Percentiles rank a stretch among this genome's conserved stretches.
Evolutionary conservation across 2,113 vertebrate species (phyloP).

Genomic region (Enhydra lutris): DNA sequence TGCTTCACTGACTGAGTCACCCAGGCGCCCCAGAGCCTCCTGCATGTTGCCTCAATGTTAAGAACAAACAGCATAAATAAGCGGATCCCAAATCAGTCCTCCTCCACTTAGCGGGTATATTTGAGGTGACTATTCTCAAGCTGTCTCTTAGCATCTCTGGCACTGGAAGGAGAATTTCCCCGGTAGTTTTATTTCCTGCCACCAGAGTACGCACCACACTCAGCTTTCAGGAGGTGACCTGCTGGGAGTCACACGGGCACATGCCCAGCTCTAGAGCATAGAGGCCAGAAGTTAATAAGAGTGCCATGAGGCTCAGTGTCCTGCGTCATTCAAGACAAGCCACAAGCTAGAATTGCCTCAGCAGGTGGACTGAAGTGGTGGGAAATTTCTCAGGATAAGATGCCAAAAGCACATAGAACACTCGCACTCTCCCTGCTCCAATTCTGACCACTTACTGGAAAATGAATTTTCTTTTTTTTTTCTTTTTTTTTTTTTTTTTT

Average conservation of each 20-base stretch:
- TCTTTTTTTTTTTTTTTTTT: too few species aligned
- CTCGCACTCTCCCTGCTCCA: neutral
- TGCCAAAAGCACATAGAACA: neutral
- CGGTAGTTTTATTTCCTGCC: neutral
- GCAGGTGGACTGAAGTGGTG: neutral
- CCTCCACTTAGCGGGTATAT: neutral
- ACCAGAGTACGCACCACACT: neutral
- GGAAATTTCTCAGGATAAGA: neutral
- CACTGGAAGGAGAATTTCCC: neutral
- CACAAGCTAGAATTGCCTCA: neutral
- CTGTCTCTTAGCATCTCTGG: neutral
- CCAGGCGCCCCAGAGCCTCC: too few species aligned
- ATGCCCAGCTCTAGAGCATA: neutral
- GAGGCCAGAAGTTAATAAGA: neutral
- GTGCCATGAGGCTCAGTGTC: neutral
- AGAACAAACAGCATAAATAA: neutral
- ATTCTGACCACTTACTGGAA: neutral
- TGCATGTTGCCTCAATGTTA: neutral
- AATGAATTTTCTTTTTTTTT: neutral
- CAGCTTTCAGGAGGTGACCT: neutral
- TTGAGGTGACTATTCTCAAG: neutral
- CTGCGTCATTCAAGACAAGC: neutral
- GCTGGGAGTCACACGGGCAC: rapidly evolving
- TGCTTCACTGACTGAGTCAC: neutral
- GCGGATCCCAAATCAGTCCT: neutral